A percentile compares a stretch with the other conserved stretches of the same genome.
Conservation (phyloP, 2,888 invertebrate genomes). For the Chrysolina americana region DNA sequence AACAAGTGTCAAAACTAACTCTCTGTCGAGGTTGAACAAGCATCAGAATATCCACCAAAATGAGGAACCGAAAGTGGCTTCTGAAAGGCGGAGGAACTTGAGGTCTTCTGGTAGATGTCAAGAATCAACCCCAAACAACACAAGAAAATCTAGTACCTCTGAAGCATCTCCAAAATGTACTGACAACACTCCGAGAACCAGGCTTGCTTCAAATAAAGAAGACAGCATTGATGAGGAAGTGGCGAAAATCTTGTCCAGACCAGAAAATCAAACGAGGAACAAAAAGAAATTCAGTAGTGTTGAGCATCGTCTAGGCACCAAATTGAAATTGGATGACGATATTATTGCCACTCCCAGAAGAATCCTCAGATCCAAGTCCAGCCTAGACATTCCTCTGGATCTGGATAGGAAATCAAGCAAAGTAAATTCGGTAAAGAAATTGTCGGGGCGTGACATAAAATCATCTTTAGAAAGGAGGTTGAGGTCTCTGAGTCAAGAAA, state of each 20-base stretch:
- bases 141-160: background rate
- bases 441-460: background rate
- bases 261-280: background rate
- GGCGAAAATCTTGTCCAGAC: background rate
- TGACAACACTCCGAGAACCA: background rate
- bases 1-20: constrained; percentile 28
- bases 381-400: constrained; percentile 21
- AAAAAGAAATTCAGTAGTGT: constrained; percentile 1
- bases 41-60: background rate
- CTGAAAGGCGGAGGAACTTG: constrained; percentile 21
- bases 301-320: background rate
- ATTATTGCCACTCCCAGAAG: constrained; percentile 16
- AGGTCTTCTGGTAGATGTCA: constrained; percentile 21
- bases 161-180: background rate
- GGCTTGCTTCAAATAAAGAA: background rate
- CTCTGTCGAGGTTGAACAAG: background rate
- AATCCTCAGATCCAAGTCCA: constrained; percentile 29
- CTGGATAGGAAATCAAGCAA: background rate
- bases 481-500: constrained; percentile 24
- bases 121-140: background rate
- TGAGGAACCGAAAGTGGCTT: background rate
- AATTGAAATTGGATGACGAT: constrained; percentile 8
- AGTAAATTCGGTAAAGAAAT: background rate
- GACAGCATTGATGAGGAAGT: constrained; percentile 21
- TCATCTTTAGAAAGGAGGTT: constrained; percentile 4